A percentile compares a stretch with the other conserved stretches of the same genome.
These are phyloP conservation scores for Drosophila bocki DNA, from an alignment of 1,140 invertebrate species.

Conservation along the genomic window DNA sequence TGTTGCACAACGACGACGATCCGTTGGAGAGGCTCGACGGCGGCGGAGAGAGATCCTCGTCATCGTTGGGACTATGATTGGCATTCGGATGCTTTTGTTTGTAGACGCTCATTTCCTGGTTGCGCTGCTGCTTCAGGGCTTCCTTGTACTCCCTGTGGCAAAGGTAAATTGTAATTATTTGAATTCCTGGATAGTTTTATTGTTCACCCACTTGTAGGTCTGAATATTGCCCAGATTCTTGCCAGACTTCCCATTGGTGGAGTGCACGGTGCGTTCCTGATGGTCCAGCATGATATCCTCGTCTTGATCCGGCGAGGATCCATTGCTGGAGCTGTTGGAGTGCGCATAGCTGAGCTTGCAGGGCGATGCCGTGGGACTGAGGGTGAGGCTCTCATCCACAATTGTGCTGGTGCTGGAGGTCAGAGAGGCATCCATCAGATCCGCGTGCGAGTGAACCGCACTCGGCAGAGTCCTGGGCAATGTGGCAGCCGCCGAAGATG, in stretches of 20 bases:
- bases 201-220: slow-evolving; percentile 90
- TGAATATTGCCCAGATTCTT: slow-evolving; percentile 91
- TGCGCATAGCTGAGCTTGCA: slow-evolving; percentile 65
- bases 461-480: slow-evolving; percentile 58
- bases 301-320: slow-evolving; percentile 81
- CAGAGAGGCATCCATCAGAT: slow-evolving; percentile 78
- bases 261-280: slow-evolving; percentile 74
- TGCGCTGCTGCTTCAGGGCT: slow-evolving; percentile 92
- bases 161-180: slow-evolving; percentile 75
- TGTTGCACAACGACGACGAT: slow-evolving; percentile 22
- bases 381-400: slow-evolving; percentile 77
- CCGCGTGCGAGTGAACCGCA: slow-evolving; percentile 53
- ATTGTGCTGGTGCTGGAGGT: slow-evolving; percentile 82
- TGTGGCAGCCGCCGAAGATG: slow-evolving; percentile 37
- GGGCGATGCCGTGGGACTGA: slow-evolving; percentile 62
- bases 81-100: slow-evolving; percentile 78
- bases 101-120: slow-evolving; percentile 90
- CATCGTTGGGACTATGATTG: slow-evolving; percentile 73
- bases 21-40: slow-evolving; percentile 47
- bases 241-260: slow-evolving; percentile 88
- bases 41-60: slow-evolving; percentile 43
- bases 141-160: slow-evolving; percentile 92
- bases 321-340: slow-evolving; percentile 79
- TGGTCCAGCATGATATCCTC: slow-evolving; percentile 83
- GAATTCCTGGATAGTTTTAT: rapidly evolving